Base-by-base conservation (phyloP, 1,140 invertebrate species). In the Acromyrmex echinatior region DNA sequence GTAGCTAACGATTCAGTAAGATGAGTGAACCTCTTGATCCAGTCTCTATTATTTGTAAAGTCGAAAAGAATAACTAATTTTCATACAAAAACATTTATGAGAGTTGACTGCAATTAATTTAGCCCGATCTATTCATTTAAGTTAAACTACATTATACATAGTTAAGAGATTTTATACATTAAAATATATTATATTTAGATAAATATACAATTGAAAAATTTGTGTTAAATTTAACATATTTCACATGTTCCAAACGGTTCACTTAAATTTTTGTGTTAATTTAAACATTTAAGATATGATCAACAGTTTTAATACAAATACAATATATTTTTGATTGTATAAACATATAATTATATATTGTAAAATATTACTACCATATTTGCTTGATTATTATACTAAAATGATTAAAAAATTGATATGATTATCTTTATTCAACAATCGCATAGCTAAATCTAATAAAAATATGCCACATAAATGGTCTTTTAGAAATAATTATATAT, bases 1-100 rank as follows among this genome's bases (percentile, higher is more conserved):
- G n/a, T 9, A 56, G 25, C 63, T 49, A 39, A 65, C 39, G n/a
- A 79, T 66, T 51, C 60, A 79, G 76, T 65, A 79, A 66, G 45
- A 12, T 25, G 25, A 31, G n/a, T 21, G 77, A 66, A 66, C 28
- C 18, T 51, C 45, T 65, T 49, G 62, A 79, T 79, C 25, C 56
- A 65, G 25, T 31, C 16, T 56, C 39, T 78, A 78, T 78, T 65
- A 18, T 18, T 49, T 39, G 35, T 12, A 7, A n/a, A 63, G 16
- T 25, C 18, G 58, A 63, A n/a, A 63, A 49, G 39, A 16, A 31
- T 49, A 78, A 63, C 25, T n/a, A 25, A 79, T 49, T 79, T 79
- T 18, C 21, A 21, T 25, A n/a, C 21, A 21, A 62, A 74, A 60
- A 65, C 28, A 49, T 49, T 51, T 65, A 65, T 49, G 60, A 31